Conservation (phyloP, 2,888 invertebrate species). For the Ptilodon capucinus region DNA sequence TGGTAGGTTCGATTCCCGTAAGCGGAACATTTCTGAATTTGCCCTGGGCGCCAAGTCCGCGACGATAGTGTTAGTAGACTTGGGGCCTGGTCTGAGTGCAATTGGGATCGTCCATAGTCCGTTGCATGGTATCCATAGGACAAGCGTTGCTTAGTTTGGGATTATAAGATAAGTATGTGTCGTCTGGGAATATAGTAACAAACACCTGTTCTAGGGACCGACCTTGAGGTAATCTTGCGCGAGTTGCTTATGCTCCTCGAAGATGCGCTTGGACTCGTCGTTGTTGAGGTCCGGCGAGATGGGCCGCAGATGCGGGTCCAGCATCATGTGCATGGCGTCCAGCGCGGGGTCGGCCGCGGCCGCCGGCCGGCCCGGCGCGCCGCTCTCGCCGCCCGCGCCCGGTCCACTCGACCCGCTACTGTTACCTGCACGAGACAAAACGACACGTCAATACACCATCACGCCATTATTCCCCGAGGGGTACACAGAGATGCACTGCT, state of each 20-base stretch:
- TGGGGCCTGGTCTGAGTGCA: no score
- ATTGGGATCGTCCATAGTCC: no score
- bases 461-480: no score
- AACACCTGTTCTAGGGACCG: constrained; percentile 7
- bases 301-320: constrained; percentile 92
- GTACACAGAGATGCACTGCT: no score
- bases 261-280: constrained; percentile 91
- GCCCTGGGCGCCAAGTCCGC: no score
- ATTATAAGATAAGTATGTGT: no score
- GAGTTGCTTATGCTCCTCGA: constrained; percentile 93
- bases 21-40: no score
- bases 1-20: no score
- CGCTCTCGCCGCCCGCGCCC: constrained; percentile 43
- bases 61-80: no score
- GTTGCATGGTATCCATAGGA: no score
- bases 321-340: constrained; percentile 88
- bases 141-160: no score
- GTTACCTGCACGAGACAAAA: constrained; percentile 58
- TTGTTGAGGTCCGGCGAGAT: constrained; percentile 90
- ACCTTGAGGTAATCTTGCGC: constrained; percentile 95
- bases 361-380: constrained; percentile 60
- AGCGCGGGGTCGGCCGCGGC: constrained; percentile 82
- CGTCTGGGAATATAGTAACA: no score
- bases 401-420: constrained; percentile 62
- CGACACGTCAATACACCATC: neutral